Evolutionary conservation across 2,888 invertebrate genomes (phyloP), one percentile per base, ranked within the genome.

Genomic region (Bembecia ichneumoniformis): DNA sequence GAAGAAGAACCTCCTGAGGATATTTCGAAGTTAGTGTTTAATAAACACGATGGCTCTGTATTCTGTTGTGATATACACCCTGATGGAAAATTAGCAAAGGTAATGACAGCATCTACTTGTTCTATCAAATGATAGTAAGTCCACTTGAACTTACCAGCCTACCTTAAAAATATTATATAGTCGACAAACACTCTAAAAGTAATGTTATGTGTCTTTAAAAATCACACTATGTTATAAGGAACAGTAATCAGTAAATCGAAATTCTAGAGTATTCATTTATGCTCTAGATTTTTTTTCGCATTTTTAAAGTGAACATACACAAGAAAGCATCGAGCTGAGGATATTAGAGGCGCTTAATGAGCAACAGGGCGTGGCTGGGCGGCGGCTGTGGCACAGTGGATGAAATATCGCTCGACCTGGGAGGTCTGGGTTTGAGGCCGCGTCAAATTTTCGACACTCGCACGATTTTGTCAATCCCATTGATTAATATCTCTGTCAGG

Each of bases 31-130:
- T 62, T 90, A 35, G 89, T 92, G 20, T 94, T 95, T 64, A 76
- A 66, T 9, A 88, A 89, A 60, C 95, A 95, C 64, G 63, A 67
- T 64, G 90, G 89, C 0, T 89, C 93, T 0, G 90, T 94, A 3
- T 94, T 93, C 66, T 91, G 91, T 59, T 91, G 93, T 61, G 89
- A 91, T 56, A 66, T 96, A 43, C 93, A 92, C 64, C 91, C 91
- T 10, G 87, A 89, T 57, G 90, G 91, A 28, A 89, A 90, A 51
- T 66, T 93, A 49, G 95, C 93, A n/a, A n/a, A n/a, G 4, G 93
- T 93, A 0, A 95, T n/a, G n/a, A n/a, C n/a, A n/a, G n/a, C n/a
- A n/a, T n/a, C n/a, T n/a, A n/a, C n/a, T n/a, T n/a, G n/a, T n/a
- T n/a, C n/a, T n/a, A n/a, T n/a, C n/a, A n/a, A n/a, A n/a, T n/a